phyloP scores from a whole-genome alignment of 2,797 vertebrate genomes.

The Lacerta agilis region DNA sequence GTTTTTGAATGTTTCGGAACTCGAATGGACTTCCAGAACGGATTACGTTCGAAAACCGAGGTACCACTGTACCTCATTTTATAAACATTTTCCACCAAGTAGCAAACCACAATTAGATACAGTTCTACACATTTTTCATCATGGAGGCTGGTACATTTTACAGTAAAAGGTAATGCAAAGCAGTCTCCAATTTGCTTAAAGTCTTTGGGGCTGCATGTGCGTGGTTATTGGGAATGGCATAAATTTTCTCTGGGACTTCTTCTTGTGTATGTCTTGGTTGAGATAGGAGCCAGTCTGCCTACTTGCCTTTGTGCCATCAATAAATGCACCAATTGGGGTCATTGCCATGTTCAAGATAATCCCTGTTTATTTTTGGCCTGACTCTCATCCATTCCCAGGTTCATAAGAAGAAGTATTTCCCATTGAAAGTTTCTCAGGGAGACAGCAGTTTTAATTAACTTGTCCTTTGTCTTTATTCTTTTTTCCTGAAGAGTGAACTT shows the following conservation, averaged over 20 bases:
- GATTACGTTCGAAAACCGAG: too few species aligned
- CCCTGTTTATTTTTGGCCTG: not conserved
- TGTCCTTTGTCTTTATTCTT: not conserved
- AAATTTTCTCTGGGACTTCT: not conserved
- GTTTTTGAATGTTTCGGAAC: too few species aligned
- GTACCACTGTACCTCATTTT: too few species aligned
- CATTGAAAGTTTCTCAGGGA: not conserved
- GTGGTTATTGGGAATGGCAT: not conserved
- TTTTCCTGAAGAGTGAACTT: not conserved
- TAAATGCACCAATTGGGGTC: not conserved
- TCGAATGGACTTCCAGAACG: too few species aligned
- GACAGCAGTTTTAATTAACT: conserved; percentile 9
- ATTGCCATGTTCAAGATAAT: not conserved
- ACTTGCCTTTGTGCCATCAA: not conserved
- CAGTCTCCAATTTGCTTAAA: not conserved
- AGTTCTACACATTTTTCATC: not conserved
- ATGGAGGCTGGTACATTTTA: not conserved
- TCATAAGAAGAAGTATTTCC: not conserved
- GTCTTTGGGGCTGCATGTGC: not conserved
- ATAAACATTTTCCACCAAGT: not conserved
- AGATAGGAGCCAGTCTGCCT: not conserved
- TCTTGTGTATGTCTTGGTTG: not conserved
- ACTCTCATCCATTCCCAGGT: not conserved
- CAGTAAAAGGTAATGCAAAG: not conserved
- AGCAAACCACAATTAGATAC: not conserved